Evolutionary conservation across 2,888 invertebrate genomes (phyloP).

Genomic region (Gasteruption jaculator): DNA sequence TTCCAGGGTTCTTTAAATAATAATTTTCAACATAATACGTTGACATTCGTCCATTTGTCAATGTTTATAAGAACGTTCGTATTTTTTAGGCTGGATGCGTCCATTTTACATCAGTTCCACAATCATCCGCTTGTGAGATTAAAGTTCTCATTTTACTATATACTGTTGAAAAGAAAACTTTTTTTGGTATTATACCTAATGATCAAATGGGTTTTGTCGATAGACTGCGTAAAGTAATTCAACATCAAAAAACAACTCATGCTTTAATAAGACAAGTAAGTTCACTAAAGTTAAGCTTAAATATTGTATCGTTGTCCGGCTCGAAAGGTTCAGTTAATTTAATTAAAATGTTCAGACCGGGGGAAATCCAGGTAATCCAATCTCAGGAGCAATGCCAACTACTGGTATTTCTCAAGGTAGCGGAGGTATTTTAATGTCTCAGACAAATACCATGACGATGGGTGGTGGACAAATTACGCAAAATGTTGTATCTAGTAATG

Average conservation of each 20-base stretch:
- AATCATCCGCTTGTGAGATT: constrained; percentile 70
- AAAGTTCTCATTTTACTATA: constrained; percentile 83
- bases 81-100: constrained; percentile 83
- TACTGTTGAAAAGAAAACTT: constrained; percentile 78
- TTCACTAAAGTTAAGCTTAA: too few species aligned
- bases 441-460: constrained; percentile 55
- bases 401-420: constrained; percentile 45
- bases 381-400: constrained; percentile 41
- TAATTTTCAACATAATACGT: too few species aligned
- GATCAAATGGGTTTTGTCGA: constrained; percentile 84
- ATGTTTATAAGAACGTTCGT: too few species aligned
- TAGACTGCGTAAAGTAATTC: constrained; percentile 70
- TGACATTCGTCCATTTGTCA: too few species aligned
- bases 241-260: constrained; percentile 65
- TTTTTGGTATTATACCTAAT: constrained; percentile 84
- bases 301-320: too few species aligned
- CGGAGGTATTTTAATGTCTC: constrained; percentile 56
- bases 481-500: constrained; percentile 52
- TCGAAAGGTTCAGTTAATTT: too few species aligned
- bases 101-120: constrained; percentile 71
- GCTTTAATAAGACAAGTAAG: constrained; percentile 55
- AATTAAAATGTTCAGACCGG: too few species aligned
- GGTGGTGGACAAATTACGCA: constrained; percentile 60
- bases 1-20: too few species aligned
- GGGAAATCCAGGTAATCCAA: constrained; percentile 35